Evolutionary conservation across 2,113 vertebrate species (phyloP).

Genomic region (Peromyscus polionotus): DNA sequence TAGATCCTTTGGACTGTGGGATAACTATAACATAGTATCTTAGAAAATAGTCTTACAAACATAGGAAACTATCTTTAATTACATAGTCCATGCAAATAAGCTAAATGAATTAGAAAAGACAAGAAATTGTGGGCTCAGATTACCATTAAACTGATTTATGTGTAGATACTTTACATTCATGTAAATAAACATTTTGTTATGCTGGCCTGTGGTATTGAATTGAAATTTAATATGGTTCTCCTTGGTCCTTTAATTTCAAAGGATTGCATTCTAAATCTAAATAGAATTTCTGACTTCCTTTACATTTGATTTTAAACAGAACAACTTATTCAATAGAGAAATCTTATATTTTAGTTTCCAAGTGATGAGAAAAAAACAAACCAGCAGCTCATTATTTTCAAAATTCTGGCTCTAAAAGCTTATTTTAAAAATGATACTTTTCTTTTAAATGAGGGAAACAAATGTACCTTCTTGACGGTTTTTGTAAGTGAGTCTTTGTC

Average conservation of each 20-base stretch:
- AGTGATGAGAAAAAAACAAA: not conserved
- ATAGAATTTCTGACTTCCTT: conserved; percentile 48
- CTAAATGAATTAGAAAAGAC: conserved; percentile 31
- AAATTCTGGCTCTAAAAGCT: conserved; percentile 55
- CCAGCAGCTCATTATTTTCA: not conserved
- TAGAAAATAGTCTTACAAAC: not conserved
- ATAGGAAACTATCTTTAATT: conserved; percentile 12
- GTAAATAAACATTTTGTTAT: conserved; percentile 33
- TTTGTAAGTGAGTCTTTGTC: conserved; percentile 55
- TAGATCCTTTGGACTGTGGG: not conserved
- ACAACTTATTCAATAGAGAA: conserved; percentile 31
- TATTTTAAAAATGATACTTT: conserved; percentile 4
- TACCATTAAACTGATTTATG: conserved; percentile 36
- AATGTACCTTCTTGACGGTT: conserved; percentile 22
- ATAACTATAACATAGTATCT: not conserved
- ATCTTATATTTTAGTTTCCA: conserved; percentile 57
- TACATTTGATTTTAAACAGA: conserved; percentile 55
- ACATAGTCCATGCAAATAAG: not conserved
- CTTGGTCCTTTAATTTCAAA: conserved; percentile 64
- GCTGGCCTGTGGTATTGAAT: conserved; percentile 17
- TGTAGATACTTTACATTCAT: conserved; percentile 37
- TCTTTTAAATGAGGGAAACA: not conserved
- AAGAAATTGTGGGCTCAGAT: not conserved
- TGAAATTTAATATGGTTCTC: conserved; percentile 3
- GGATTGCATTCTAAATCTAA: conserved; percentile 33